Conservation (phyloP, 64 coral and sea anemone species). For the Astreopora myriophthalma region DNA sequence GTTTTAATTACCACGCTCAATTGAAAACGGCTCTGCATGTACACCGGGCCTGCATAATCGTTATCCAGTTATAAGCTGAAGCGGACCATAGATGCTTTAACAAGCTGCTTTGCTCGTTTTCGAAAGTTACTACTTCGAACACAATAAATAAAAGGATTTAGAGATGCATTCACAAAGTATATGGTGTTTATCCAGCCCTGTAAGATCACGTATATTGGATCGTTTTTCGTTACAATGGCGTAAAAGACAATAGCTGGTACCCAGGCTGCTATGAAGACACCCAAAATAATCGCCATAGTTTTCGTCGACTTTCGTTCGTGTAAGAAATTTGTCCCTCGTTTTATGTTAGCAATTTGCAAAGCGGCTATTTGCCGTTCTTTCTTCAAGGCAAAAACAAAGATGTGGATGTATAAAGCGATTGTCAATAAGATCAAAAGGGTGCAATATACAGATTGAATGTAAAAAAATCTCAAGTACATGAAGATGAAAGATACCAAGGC, state of each 20-base stretch:
- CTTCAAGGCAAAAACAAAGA: slow-evolving; percentile 9
- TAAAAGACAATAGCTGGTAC: slow-evolving; percentile 24
- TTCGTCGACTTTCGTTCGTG: slow-evolving; percentile 21
- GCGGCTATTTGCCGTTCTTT: slow-evolving; percentile 26
- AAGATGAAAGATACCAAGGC: background rate
- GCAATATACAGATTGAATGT: slow-evolving; percentile 1
- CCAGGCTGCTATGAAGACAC: slow-evolving; percentile 3
- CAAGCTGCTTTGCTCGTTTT: background rate
- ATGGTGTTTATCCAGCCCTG: slow-evolving; percentile 4
- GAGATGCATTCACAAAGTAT: slow-evolving; percentile 21
- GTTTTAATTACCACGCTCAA: too few relatives aligned
- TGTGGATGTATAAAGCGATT: background rate
- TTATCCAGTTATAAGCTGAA: background rate
- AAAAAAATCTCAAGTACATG: background rate
- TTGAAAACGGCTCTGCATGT: too few relatives aligned
- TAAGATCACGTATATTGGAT: background rate
- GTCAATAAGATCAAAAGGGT: background rate
- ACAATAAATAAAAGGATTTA: slow-evolving; percentile 28
- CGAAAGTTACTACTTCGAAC: slow-evolving; percentile 28
- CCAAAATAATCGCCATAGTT: slow-evolving; percentile 19
- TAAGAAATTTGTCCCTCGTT: background rate
- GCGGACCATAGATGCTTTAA: background rate
- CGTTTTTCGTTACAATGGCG: background rate
- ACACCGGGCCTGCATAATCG: background rate
- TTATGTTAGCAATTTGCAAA: background rate